Evolutionary conservation across 2,113 vertebrate species (phyloP), one percentile per base, ranked within the genome.

Genomic region (Chloroceryle aenea): DNA sequence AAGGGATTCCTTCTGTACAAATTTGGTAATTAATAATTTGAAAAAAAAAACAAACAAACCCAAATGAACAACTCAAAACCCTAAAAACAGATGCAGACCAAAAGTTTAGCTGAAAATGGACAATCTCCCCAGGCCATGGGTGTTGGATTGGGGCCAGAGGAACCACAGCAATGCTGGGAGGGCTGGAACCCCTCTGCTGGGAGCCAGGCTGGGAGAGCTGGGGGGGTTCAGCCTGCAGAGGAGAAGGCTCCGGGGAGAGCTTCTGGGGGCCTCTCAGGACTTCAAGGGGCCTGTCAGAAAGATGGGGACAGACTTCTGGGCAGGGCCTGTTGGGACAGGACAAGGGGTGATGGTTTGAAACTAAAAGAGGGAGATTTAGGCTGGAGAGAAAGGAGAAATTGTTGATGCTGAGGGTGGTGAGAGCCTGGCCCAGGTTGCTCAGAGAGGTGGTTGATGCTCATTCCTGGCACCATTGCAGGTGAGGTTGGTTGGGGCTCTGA

Each of bases 71-170:
- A 25, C 21, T 30, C 11, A 26, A 87, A 81, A 8, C 2, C 6
- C 17, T 62, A 21, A 21, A 92, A 80, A 26, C 1, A 58, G 40
- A 50, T 21, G 13, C 6, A 13, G 53, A 45, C 45, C 6, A 87
- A 93, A 87, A 29, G 45, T 14, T 1, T 11, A 29, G 30, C 13
- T 67, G 34, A 20, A 67, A 91, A 50, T 7, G 27, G 50, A 11
- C 5, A 15, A 5, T 38, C 5, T 59, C 13, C 4, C 18, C 68
- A 75, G 29, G 15, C 55, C 0, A 0, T 19, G 10, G 55, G 29
- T 73, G 29, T 64, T 87, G 38, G 38, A 64, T 17, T 2, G 8
- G 38, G 62, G 10, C 62, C 62, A 64, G 38, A 42, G 27, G 62
- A 42, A 26, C 38, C 61, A 25, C 59, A 36, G 36, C 25, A 61